Base-by-base conservation (phyloP, 1,140 invertebrate genomes). In the Contarinia nasturtii region DNA sequence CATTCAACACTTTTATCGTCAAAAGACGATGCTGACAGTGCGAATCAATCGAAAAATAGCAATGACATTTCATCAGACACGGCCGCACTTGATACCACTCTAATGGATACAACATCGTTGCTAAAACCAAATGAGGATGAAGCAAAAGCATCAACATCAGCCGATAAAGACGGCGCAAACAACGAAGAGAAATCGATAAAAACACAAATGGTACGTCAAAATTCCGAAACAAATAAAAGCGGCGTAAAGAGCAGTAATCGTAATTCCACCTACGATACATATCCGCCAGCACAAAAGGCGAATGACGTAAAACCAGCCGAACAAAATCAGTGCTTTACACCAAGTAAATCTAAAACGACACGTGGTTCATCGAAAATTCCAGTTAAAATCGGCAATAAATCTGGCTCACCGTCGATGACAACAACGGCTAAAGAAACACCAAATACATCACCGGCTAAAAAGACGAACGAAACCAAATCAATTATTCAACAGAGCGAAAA, bases 1-100 rank as follows among this genome's bases (percentile, higher is more conserved):
- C 73, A 77, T 55, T 75, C 74, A 0, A 73, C 60, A 48, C 14
- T 22, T 33, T 27, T 43, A 43, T 18, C 41, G 2, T 7, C 7
- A 18, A 18, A 43, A 20, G 41, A 43, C 12, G 41, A 18, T 20
- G 41, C 11, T 17, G 41, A 38, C 15, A 17, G 15, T 38, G 12
- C 36, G 41, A 43, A 43, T n/a, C 41, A 43, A 20, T 38, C 15
- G 12, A n/a, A 14, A 17, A 17, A 38, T 14, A 38, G 15, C 15
- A 5, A 14, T 12, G 15, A 38, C 5, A 38, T n/a, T 38, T 38
- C 36, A 38, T 17, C 12, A 14, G 15, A 38, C 2, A 38, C 15
- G 12, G 5, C 36, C 15, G 36, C 15, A 38, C 14, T n/a, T 14
- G 15, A 38, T 38, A 17, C 36, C 36, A 27, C 27, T 5, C 10